Conservation (phyloP, 2,113 vertebrate species). For the Mobula birostris region DNA sequence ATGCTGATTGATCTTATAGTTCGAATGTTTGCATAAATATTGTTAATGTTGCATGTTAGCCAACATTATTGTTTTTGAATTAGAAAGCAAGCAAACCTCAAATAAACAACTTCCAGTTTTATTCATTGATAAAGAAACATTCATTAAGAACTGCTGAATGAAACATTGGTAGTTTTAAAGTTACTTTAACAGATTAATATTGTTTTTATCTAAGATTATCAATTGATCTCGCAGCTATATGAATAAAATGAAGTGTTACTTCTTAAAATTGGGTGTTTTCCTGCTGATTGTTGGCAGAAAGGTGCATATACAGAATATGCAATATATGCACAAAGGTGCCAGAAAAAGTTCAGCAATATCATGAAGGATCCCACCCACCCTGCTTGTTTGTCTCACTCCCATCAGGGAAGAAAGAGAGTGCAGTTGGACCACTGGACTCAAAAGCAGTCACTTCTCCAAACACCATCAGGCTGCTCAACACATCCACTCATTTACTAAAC, state of each 20-base stretch:
- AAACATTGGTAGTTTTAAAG: not conserved
- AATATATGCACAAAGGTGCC: no score
- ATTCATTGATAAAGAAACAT: not conserved
- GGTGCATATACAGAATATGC: no score
- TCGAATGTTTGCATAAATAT: not conserved
- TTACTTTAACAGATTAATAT: not conserved
- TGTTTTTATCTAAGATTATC: not conserved
- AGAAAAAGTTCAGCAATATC: no score
- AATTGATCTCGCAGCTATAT: not conserved
- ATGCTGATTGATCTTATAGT: not conserved
- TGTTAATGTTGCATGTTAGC: not conserved
- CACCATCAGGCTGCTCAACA: no score
- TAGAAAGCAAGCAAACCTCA: not conserved
- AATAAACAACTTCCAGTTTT: not conserved
- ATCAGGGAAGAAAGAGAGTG: no score
- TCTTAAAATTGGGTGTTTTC: not conserved
- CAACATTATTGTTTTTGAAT: not conserved
- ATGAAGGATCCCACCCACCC: no score
- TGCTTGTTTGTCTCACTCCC: no score
- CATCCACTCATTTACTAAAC: no score
- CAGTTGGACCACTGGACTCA: no score
- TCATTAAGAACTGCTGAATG: not conserved
- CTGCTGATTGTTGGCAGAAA: not conserved
- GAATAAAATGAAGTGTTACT: not conserved
- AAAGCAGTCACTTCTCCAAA: no score